Percentiles rank a stretch among this genome's conserved stretches.
phyloP scores from a whole-genome alignment of 2,888 invertebrate species.

The Scaptomyza polygonia region DNA sequence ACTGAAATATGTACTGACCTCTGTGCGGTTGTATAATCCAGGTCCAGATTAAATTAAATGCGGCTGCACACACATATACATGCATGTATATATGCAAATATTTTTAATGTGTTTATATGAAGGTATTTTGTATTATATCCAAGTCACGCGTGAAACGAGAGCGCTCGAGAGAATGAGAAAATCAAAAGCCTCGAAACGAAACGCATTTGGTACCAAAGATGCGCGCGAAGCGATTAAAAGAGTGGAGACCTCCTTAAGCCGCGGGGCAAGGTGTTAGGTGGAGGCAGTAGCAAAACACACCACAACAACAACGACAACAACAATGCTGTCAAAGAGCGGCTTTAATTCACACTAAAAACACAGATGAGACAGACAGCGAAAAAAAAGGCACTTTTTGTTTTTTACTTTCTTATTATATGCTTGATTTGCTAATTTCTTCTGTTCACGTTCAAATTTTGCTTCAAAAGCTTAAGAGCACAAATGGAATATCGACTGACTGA shows the following conservation, averaged over 20 bases:
- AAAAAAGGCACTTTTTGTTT: constrained; percentile 57
- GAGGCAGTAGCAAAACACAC: constrained; percentile 1
- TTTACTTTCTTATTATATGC: constrained; percentile 11
- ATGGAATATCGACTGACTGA: constrained; percentile 52
- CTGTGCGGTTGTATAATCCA: constrained; percentile 51
- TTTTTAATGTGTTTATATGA: constrained; percentile 1
- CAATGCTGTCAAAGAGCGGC: constrained; percentile 48
- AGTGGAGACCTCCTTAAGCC: constrained; percentile 8
- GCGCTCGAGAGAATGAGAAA: constrained; percentile 33
- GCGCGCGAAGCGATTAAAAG: constrained; percentile 54
- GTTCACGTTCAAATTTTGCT: constrained; percentile 47
- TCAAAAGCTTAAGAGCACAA: constrained; percentile 72
- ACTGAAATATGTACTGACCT: constrained; percentile 60
- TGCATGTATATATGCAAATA: constrained; percentile 5
- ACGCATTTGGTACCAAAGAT: constrained; percentile 56
- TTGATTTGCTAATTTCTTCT: constrained; percentile 34
- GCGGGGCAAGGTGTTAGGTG: constrained; percentile 20
- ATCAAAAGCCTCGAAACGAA: constrained; percentile 42
- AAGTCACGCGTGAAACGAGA: constrained; percentile 54
- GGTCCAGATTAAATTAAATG: constrained; percentile 51
- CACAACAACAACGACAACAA: constrained; percentile 19
- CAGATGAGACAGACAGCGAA: constrained; percentile 30
- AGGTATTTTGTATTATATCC: constrained; percentile 24
- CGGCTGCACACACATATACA: constrained; percentile 30
- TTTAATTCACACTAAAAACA: constrained; percentile 57